phyloP scores from a whole-genome alignment of 1,140 invertebrate genomes.

The Drosophila sproati region DNA sequence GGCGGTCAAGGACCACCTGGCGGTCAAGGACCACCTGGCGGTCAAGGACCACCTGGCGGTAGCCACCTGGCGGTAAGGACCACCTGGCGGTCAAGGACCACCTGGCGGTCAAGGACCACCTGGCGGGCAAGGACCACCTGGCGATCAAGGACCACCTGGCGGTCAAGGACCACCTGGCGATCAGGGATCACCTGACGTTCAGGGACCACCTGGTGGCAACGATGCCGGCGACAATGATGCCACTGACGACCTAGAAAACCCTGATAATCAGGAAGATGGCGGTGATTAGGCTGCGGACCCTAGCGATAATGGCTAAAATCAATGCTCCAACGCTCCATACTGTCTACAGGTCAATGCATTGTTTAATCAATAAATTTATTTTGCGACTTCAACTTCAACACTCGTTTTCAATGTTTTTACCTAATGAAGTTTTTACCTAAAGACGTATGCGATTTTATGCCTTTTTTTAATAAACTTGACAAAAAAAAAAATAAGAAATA shows the following conservation, averaged over 20 bases:
- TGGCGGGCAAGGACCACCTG: not conserved
- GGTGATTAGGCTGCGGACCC: not conserved
- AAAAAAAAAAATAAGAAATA: too few relatives aligned
- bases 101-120: too few relatives aligned
- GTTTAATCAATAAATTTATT: not conserved
- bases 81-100: too few relatives aligned
- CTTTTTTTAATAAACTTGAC: too few relatives aligned
- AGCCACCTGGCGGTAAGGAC: not conserved
- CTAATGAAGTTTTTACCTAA: not conserved
- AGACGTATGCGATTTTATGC: not conserved
- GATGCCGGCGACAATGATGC: not conserved
- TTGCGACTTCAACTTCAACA: not conserved
- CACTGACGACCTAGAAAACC: not conserved
- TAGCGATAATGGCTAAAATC: not conserved
- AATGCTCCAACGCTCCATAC: not conserved
- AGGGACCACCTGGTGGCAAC: too few relatives aligned
- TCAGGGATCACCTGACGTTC: too few relatives aligned
- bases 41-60: not conserved
- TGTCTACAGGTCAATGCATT: not conserved
- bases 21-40: not conserved
- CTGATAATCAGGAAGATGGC: not conserved
- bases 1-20: conserved; percentile 1
- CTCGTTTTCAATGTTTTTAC: not conserved
- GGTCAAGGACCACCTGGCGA: not conserved
- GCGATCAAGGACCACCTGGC: not conserved